Evolutionary conservation across 2,113 vertebrate genomes (phyloP).

Genomic region (Oenanthe melanoleuca): DNA sequence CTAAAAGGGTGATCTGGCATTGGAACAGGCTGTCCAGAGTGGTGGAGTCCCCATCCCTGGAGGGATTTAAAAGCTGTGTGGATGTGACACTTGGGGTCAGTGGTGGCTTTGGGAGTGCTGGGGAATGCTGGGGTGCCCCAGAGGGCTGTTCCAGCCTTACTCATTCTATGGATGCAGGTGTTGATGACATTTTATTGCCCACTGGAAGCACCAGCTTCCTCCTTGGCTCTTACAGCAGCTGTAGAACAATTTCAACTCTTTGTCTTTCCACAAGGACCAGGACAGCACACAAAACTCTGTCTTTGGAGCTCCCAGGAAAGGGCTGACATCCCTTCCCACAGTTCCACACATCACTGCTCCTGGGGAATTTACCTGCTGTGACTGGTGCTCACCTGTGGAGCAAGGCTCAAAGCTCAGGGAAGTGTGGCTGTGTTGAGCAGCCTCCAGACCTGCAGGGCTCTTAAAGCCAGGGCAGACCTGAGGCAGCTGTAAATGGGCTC

Average conservation of each 20-base stretch:
- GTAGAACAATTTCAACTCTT: neutral
- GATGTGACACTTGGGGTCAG: neutral
- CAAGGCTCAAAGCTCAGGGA: neutral
- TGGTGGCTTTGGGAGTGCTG: neutral
- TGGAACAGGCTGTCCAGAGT: neutral
- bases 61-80: neutral
- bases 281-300: neutral
- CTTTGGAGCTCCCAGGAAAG: neutral
- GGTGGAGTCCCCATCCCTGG: neutral
- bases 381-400: neutral
- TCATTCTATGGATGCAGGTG: neutral
- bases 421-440: neutral
- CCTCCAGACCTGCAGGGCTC: neutral
- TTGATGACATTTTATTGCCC: neutral
- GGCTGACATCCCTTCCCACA: neutral
- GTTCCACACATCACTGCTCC: neutral
- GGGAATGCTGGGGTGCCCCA: accelerated
- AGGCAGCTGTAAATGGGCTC: neutral
- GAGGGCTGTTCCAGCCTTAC: neutral
- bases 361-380: neutral
- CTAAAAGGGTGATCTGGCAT: neutral
- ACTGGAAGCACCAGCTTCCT: neutral
- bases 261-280: neutral
- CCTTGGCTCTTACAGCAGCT: neutral
- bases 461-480: neutral